A percentile compares a stretch with the other conserved stretches of the same genome.
Conservation (phyloP, 2,113 vertebrate genomes). For the Mesoclemmys tuberculata region DNA sequence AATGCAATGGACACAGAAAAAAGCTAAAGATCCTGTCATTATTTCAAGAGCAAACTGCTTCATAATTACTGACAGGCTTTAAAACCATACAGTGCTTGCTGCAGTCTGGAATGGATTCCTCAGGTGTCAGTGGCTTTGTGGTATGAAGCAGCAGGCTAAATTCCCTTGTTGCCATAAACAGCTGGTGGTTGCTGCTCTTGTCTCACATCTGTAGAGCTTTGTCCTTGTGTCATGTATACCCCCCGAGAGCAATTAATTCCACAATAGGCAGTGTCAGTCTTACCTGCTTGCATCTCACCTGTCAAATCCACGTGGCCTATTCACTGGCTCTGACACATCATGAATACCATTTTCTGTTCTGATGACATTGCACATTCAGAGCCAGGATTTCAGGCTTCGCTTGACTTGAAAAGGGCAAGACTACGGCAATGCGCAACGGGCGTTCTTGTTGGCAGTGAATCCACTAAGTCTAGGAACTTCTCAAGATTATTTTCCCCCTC, state of each 20-base stretch:
- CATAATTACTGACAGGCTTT: background rate
- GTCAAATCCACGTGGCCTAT: background rate
- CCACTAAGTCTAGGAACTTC: background rate
- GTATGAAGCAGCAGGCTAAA: background rate
- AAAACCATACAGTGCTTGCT: background rate
- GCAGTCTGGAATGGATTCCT: background rate
- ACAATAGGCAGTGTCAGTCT: background rate
- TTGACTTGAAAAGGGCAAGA: background rate
- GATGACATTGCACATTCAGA: background rate
- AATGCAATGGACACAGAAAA: no score
- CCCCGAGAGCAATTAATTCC: background rate
- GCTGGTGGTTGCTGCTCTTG: background rate
- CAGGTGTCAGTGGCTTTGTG: accelerated
- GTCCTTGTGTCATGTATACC: accelerated
- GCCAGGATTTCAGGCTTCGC: background rate
- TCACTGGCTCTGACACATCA: background rate
- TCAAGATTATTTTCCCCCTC: background rate
- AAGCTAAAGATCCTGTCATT: background rate
- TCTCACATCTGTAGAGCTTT: background rate
- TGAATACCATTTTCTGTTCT: background rate
- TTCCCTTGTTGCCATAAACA: background rate
- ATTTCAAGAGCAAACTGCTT: background rate
- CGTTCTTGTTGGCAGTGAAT: background rate
- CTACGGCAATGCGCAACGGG: background rate
- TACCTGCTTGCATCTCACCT: background rate